Evolutionary conservation across 2,888 invertebrate species (phyloP), one percentile per base, ranked within the genome.

Genomic region (Chesias legatella): DNA sequence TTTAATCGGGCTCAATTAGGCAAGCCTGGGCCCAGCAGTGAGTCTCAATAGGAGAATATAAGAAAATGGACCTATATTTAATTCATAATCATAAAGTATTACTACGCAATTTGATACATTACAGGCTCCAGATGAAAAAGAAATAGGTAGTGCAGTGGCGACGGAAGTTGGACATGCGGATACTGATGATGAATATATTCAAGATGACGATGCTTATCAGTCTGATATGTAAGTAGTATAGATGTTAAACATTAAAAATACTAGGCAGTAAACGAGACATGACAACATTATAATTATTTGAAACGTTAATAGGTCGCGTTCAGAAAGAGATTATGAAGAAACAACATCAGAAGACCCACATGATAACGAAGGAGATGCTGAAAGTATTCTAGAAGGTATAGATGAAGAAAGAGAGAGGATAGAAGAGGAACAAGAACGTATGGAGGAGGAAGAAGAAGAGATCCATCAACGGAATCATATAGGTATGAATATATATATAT

Each of bases 311-410:
- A 53, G 53, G 61, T 58, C 30, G 33, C 93, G 93, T 63, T 93
- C 93, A 20, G 91, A 91, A 53, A 92, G 93, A 67, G 94, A 88
- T 47, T 89, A 88, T 31, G 88, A 93, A 51, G 95, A 93, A 59
- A 91, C 91, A 34, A 92, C 91, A 53, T 94, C 93, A 10, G 92
- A 93, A 61, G 90, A 94, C 67, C 91, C 92, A 10, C 90, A 91
- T 55, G 93, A 91, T 27, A 94, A 94, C 11, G 45, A 45, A 44
- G 64, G 73, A 43, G 89, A 90, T 39, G 80, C 69, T 55, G 88
- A 79, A 33, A 55, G 55, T 60, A 63, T 63, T 38, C 90, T 89
- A 34, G 77, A 75, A 48, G 71, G 71, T 24, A 69, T 64, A 3
- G 79, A 74, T 38, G 64, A 75, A 44, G 68, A 76, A 23, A 72